Base-by-base conservation (phyloP, 2,797 vertebrate genomes). In the Siniperca obscura region DNA sequence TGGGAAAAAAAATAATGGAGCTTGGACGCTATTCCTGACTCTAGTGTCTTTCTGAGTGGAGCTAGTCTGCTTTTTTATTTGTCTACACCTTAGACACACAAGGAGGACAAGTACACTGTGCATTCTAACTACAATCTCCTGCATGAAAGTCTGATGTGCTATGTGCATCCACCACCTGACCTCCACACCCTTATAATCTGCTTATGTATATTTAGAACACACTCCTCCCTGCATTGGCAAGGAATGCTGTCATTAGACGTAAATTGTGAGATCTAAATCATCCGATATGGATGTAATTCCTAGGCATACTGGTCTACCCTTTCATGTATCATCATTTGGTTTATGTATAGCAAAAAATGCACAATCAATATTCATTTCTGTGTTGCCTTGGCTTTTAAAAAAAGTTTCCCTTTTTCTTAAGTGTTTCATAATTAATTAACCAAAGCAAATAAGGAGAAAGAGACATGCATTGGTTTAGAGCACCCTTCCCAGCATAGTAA, bases 371-470 rank as follows among this genome's bases (percentile, higher is more conserved):
- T 64, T 62, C 3, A 79, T 68, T 76, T 67, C 46, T 61, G 4
- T 76, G 21, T 81, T 80, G 59, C 13, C 0, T 34, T 34, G 25
- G 21, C 22, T 87, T 85, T 73, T 36, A 70, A 78, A 59, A 82
- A 81, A 78, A 22, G 25, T 36, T 44, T 59, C 5, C 5, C 61
- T 65, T 83, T 68, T 56, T 79, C 17, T 42, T 65, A 75, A 84
- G 59, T 81, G 53, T 82, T 87, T 84, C 48, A 76, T 57, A 78
- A 87, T 85, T 56, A 84, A 86, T 82, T 77, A 82, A 83, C 25
- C 19, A 57, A 84, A 79, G 38, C 64, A 75, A 88, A 83, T 61
- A 81, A 77, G 60, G 21, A 50, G 19, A 61, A 75, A 12, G 30
- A 81, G 68, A 66, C 46, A 78, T 82, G 66, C 71, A 77, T 74